Evolutionary conservation across 1,140 invertebrate species (phyloP).

Genomic region (Pemphigus obesinymphae): DNA sequence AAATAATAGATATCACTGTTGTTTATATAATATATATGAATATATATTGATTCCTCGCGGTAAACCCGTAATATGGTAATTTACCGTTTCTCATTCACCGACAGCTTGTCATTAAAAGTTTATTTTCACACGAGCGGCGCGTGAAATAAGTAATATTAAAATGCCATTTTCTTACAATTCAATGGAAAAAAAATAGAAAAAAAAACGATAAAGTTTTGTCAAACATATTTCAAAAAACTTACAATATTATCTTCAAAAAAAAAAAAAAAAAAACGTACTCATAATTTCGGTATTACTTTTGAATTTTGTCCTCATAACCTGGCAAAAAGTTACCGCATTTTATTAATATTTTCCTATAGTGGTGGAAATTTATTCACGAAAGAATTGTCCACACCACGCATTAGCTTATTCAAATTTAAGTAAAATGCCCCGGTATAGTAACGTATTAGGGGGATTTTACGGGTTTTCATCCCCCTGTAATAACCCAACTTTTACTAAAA

Average conservation of each 20-base stretch:
- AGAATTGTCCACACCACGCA: not conserved
- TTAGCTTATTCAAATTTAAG: not conserved
- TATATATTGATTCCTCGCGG: not conserved
- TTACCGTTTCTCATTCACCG: not conserved
- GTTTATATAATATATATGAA: too few species aligned
- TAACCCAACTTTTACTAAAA: too few species aligned
- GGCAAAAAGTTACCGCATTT: not conserved
- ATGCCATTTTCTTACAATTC: constrained; percentile 15
- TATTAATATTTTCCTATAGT: constrained; percentile 9
- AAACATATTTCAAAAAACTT: constrained; percentile 15
- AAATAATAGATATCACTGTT: not conserved
- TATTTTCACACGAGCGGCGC: constrained; percentile 31
- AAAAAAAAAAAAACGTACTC: not conserved
- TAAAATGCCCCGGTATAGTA: too few species aligned
- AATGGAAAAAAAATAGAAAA: not conserved
- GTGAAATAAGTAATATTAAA: constrained; percentile 38
- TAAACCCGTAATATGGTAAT: constrained; percentile 27
- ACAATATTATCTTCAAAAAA: not conserved
- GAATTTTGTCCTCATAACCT: constrained; percentile 2
- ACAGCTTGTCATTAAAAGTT: constrained; percentile 42
- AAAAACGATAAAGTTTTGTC: constrained; percentile 6
- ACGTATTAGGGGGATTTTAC: too few species aligned
- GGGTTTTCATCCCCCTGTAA: too few species aligned
- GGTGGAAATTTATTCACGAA: constrained; percentile 8
- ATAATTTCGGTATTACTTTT: constrained; percentile 32